Evolutionary conservation across 1,140 invertebrate species (phyloP).

Genomic region (Platyscapa corneri): DNA sequence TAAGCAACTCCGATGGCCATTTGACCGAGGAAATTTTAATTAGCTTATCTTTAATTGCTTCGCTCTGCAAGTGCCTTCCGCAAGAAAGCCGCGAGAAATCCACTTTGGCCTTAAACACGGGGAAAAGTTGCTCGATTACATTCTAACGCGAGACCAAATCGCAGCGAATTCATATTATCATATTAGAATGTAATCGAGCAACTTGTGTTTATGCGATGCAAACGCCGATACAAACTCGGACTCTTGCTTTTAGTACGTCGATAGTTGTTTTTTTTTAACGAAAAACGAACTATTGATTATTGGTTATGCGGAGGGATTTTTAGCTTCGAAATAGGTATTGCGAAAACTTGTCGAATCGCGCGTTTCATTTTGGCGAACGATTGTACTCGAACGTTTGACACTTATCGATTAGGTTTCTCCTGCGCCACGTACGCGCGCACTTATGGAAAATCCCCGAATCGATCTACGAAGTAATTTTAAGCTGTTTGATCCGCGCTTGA

Average conservation of each 20-base stretch:
- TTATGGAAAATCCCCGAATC: not conserved
- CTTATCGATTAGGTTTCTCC: not conserved
- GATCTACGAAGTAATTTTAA: not conserved
- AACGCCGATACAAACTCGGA: not conserved
- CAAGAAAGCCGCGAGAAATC: not conserved
- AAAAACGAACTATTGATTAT: no score
- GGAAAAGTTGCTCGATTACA: conserved; percentile 13
- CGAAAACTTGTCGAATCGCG: no score
- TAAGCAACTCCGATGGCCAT: not conserved
- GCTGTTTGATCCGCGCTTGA: no score
- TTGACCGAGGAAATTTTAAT: not conserved
- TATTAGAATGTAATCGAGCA: conserved; percentile 1
- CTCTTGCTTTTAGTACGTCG: not conserved
- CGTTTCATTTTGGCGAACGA: not conserved
- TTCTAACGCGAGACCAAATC: not conserved
- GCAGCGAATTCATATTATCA: not conserved
- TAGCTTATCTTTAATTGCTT: not conserved
- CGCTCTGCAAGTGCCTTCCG: not conserved
- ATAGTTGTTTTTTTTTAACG: no score
- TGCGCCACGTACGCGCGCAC: not conserved
- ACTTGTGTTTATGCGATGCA: not conserved
- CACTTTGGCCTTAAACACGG: not conserved
- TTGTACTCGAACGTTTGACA: not conserved
- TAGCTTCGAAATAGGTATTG: no score
- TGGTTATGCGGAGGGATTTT: no score